A percentile compares a stretch with the other conserved stretches of the same genome.
Evolutionary conservation across 2,113 vertebrate genomes (phyloP).

Genomic region (Astur gentilis): DNA sequence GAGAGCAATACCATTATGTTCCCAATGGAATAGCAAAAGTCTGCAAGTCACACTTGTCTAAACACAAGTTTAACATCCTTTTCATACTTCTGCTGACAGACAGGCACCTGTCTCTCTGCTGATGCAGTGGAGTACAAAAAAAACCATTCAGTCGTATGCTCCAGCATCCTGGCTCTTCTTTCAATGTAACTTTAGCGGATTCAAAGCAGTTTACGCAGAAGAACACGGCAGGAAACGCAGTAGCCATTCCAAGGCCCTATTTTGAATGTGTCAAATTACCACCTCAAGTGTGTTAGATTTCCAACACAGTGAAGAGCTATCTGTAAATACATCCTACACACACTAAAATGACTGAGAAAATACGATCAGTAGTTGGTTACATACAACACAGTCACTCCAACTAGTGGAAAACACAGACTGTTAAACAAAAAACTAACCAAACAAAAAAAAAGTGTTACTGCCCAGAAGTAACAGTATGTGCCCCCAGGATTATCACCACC

Average conservation of each 20-base stretch:
- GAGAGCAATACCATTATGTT: background rate
- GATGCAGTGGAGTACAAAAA: background rate
- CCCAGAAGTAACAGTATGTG: background rate
- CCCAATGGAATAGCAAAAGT: background rate
- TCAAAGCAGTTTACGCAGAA: background rate
- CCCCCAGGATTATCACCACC: background rate
- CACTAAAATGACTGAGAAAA: background rate
- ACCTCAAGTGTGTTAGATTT: background rate
- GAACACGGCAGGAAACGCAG: background rate
- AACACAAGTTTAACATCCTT: background rate
- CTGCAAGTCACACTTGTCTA: background rate
- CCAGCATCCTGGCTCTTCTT: background rate
- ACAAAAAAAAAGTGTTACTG: background rate
- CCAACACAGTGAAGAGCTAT: background rate
- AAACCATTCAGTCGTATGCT: accelerated
- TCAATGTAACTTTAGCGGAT: accelerated
- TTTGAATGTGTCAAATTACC: background rate
- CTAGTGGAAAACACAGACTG: background rate
- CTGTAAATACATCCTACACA: background rate
- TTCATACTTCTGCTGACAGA: background rate
- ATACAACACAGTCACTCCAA: background rate
- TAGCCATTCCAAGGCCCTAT: background rate
- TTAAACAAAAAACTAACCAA: background rate
- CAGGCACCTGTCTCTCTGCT: background rate
- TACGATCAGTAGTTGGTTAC: background rate